Evolutionary conservation across 1,140 invertebrate species (phyloP).

Genomic region (Ceratosolen fusciceps): DNA sequence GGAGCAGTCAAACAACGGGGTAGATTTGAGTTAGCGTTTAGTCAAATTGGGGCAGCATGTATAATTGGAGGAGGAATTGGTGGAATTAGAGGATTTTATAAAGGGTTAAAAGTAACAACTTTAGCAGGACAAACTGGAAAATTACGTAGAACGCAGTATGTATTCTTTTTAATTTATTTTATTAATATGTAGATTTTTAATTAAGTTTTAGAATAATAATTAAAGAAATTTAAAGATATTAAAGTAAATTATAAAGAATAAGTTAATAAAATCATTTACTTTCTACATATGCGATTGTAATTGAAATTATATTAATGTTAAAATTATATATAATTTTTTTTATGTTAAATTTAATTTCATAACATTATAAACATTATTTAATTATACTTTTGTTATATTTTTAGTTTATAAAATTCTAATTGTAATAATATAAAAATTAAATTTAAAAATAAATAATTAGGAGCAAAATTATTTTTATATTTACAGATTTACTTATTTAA

Average conservation of each 20-base stretch:
- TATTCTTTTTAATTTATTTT: slow-evolving; percentile 5
- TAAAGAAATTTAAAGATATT: neutral
- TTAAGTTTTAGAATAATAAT: no score
- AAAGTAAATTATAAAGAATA: neutral
- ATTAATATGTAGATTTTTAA: neutral
- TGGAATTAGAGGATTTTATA: slow-evolving; percentile 87
- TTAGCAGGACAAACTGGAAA: slow-evolving; percentile 88
- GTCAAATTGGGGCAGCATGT: slow-evolving; percentile 91
- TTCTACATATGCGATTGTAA: no score
- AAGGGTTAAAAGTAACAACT: slow-evolving; percentile 87
- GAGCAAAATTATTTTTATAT: no score
- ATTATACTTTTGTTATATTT: no score
- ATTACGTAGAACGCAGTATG: slow-evolving; percentile 91
- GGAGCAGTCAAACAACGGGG: slow-evolving; percentile 85
- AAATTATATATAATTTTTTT: no score
- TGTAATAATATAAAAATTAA: no score
- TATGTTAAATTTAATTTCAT: no score
- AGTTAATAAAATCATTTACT: neutral
- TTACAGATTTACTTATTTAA: no score
- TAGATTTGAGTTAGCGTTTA: slow-evolving; percentile 90
- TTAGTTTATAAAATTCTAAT: no score
- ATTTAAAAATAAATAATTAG: no score
- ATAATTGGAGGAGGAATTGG: slow-evolving; percentile 88
- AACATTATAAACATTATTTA: no score
- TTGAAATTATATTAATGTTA: no score